phyloP scores from a whole-genome alignment of 2,888 invertebrate species.

The Lepetodrilus schrolli region DNA sequence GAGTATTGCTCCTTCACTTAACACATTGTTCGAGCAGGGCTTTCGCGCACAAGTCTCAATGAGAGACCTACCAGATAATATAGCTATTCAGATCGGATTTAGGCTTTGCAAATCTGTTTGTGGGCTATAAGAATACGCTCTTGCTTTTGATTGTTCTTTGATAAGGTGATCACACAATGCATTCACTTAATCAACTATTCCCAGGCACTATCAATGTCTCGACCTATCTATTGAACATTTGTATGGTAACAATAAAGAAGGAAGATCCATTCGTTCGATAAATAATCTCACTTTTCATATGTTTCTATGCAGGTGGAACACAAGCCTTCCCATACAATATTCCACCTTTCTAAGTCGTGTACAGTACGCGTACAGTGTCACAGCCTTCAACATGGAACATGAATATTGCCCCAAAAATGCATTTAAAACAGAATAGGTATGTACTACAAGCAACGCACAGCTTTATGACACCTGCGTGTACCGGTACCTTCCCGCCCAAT shows the following conservation, averaged over 20 bases:
- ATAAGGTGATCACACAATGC: not conserved
- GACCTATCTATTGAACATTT: slow-evolving; percentile 14
- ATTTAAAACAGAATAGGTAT: too few species aligned
- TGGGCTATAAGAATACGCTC: not conserved
- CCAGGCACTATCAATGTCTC: slow-evolving; percentile 10
- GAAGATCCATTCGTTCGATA: not conserved
- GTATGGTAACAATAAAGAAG: not conserved
- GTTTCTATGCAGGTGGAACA: too few species aligned
- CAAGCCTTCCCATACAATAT: too few species aligned
- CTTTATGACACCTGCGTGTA: too few species aligned
- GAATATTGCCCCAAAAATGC: too few species aligned
- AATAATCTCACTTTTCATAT: not conserved
- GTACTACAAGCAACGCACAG: too few species aligned
- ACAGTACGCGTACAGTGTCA: too few species aligned
- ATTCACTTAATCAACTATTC: slow-evolving; percentile 19
- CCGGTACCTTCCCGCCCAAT: too few species aligned
- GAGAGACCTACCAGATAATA: slow-evolving; percentile 14
- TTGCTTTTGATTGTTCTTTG: not conserved
- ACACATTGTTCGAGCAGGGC: slow-evolving; percentile 14
- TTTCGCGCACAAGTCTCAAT: slow-evolving; percentile 13
- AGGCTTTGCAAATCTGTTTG: slow-evolving; percentile 16
- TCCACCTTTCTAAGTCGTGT: too few species aligned
- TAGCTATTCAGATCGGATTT: slow-evolving; percentile 14
- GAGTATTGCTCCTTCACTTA: slow-evolving; percentile 1
- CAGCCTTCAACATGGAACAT: too few species aligned